Percentiles rank a stretch among this genome's conserved stretches.
These are phyloP conservation scores for Danaus plexippus DNA, from an alignment of 1,140 invertebrate genomes.

Conservation along the genomic window DNA sequence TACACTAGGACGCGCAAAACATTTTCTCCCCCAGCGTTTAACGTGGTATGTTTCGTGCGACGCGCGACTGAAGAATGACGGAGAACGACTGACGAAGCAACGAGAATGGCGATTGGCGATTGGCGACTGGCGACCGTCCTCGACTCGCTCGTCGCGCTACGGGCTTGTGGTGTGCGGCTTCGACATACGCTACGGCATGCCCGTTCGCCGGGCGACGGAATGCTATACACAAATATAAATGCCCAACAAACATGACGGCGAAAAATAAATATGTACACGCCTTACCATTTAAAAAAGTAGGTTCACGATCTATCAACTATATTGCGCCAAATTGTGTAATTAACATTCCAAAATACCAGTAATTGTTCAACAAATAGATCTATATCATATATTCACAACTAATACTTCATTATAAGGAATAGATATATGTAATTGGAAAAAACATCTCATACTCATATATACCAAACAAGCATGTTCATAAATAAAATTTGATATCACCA, in stretches of 20 bases:
- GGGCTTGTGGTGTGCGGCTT: conserved; percentile 13
- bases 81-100: conserved; percentile 12
- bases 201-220: conserved; percentile 23
- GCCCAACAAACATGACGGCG: too few species aligned
- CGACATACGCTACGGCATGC: conserved; percentile 12
- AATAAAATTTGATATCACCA: conserved; percentile 19
- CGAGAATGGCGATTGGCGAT: conserved; percentile 31
- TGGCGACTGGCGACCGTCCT: conserved; percentile 28
- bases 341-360: too few species aligned
- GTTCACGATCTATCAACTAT: too few species aligned
- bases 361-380: too few species aligned
- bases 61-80: conserved; percentile 48
- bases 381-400: not conserved
- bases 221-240: conserved; percentile 19
- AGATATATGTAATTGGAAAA: not conserved
- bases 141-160: conserved; percentile 27
- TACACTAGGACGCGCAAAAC: conserved; percentile 49
- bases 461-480: conserved; percentile 5
- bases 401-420: conserved; percentile 2
- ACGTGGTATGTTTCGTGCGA: conserved; percentile 47
- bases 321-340: too few species aligned
- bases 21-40: conserved; percentile 46
- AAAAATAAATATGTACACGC: too few species aligned
- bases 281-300: too few species aligned
- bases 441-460: not conserved